Evolutionary conservation across 2,113 vertebrate species (phyloP).

Genomic region (Corydoras maculifer): DNA sequence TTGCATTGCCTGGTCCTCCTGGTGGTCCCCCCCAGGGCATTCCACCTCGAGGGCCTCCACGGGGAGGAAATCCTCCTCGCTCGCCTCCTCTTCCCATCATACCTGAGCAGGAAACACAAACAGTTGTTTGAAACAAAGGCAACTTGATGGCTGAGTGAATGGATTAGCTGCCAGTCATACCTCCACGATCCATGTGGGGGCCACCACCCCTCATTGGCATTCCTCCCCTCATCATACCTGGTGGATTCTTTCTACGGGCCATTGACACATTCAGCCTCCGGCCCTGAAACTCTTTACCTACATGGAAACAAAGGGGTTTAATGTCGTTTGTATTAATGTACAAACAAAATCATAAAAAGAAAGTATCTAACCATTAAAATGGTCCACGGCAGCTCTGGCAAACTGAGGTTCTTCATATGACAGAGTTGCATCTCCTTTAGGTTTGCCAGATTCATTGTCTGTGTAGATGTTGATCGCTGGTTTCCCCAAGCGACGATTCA

Average conservation of each 20-base stretch:
- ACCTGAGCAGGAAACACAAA: conserved; percentile 22
- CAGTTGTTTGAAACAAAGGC: neutral
- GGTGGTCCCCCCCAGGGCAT: conserved; percentile 69
- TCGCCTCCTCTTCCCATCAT: conserved; percentile 47
- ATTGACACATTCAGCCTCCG: conserved; percentile 76
- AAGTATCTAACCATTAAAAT: conserved; percentile 80
- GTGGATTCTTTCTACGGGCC: conserved; percentile 71
- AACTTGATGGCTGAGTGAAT: no score
- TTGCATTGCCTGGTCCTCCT: conserved; percentile 83
- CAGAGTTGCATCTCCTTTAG: conserved; percentile 90
- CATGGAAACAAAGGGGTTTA: neutral
- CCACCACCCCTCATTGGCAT: conserved; percentile 71
- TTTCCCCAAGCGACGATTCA: conserved; percentile 90
- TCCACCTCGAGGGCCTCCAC: conserved; percentile 43
- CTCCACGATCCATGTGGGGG: conserved; percentile 73
- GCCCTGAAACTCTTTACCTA: conserved; percentile 82
- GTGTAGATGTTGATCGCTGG: conserved; percentile 94
- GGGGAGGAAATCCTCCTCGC: conserved; percentile 33
- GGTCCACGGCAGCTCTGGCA: conserved; percentile 88
- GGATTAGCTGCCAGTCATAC: conserved; percentile 45
- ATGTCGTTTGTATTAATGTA: no score
- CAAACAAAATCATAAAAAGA: no score
- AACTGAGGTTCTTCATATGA: conserved; percentile 86
- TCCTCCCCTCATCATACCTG: conserved; percentile 74
- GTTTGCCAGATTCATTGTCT: conserved; percentile 88